Evolutionary conservation across 23 tunicate genomes (phyloP).

Genomic region (Botrylloides violaceus): DNA sequence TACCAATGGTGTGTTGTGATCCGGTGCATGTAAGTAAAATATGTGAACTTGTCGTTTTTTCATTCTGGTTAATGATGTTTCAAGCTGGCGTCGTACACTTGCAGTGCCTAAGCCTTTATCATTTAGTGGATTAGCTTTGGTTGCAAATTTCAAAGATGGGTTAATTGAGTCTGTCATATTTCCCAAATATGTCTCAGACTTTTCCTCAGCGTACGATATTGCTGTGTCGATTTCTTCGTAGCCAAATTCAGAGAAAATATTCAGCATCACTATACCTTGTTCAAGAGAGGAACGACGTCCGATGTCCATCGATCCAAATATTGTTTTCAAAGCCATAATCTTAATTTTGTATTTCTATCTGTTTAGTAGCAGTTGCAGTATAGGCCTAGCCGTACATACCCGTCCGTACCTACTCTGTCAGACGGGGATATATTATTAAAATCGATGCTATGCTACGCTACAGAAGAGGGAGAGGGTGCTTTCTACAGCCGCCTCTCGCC

Average conservation of each 20-base stretch:
- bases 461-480: no score
- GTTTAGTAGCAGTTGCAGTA: no score
- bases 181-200: constrained; percentile 71
- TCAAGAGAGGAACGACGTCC: constrained; percentile 38
- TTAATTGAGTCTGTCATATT: constrained; percentile 13
- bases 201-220: constrained; percentile 74
- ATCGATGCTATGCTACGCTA: no score
- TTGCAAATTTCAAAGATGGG: constrained; percentile 40
- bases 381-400: no score
- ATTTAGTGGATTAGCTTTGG: constrained; percentile 86
- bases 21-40: constrained; percentile 92
- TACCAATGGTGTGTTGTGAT: constrained; percentile 65
- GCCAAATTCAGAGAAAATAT: constrained; percentile 14
- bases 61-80: constrained; percentile 60
- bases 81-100: constrained; percentile 60
- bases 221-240: constrained; percentile 61
- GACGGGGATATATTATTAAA: no score
- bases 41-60: constrained; percentile 35
- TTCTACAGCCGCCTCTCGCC: no score
- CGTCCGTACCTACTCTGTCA: no score
- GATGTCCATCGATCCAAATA: constrained; percentile 74
- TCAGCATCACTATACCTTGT: constrained; percentile 32
- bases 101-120: constrained; percentile 42
- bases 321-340: constrained; percentile 33
- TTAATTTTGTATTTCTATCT: no score